Evolutionary conservation across 2,888 invertebrate species (phyloP).

Genomic region (Athrips mouffetella): DNA sequence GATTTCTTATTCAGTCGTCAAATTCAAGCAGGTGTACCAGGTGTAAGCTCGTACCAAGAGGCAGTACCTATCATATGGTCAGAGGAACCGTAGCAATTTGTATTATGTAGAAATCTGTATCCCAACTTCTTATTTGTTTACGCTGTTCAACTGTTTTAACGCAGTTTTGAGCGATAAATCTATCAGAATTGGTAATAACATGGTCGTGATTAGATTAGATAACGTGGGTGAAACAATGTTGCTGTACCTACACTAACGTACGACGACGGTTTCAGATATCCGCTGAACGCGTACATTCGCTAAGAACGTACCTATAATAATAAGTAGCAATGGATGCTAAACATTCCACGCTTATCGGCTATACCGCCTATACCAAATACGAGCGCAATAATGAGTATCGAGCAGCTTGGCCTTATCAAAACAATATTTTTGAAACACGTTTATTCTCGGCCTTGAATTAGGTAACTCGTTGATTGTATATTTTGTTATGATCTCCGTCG

Average conservation of each 20-base stretch:
- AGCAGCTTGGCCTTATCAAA: conserved; percentile 59
- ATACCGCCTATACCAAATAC: conserved; percentile 32
- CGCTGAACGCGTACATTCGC: too few relatives aligned
- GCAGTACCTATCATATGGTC: too few relatives aligned
- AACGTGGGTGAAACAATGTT: conserved; percentile 17
- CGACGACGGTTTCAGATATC: too few relatives aligned
- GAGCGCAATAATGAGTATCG: conserved; percentile 11
- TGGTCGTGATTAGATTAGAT: conserved; percentile 22
- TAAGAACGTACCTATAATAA: too few relatives aligned
- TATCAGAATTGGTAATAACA: conserved; percentile 21
- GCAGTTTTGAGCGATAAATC: conserved; percentile 14
- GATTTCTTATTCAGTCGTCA: too few relatives aligned
- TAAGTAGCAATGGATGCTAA: conserved; percentile 24
- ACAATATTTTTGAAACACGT: conserved; percentile 55
- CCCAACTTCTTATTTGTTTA: conserved; percentile 5
- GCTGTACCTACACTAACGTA: conserved; percentile 3
- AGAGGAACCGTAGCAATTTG: too few relatives aligned
- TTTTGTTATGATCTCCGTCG: neutral
- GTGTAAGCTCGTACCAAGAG: too few relatives aligned
- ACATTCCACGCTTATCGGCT: conserved; percentile 34
- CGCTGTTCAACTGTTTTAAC: conserved; percentile 4
- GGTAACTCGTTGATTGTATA: conserved; percentile 36
- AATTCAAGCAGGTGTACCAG: too few relatives aligned
- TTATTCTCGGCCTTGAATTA: conserved; percentile 49
- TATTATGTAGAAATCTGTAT: neutral